Conservation (phyloP, 2,797 vertebrate species). For the Muraenolepis orangiensis region DNA sequence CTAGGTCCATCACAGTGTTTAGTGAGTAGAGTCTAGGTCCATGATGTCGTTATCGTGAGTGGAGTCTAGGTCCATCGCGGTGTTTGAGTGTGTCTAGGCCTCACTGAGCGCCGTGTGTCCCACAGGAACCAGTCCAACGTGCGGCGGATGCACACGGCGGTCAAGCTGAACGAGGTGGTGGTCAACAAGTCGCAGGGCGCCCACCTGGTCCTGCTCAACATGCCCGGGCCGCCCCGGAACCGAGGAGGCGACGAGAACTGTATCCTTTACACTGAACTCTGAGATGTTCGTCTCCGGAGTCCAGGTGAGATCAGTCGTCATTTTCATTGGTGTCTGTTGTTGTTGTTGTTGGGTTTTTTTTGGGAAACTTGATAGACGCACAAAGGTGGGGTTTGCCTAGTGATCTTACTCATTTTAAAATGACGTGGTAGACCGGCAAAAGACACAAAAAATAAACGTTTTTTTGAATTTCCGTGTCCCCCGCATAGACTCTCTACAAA, state of each 20-base stretch:
- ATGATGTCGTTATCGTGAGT: background rate
- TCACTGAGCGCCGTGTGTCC: background rate
- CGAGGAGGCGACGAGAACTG: conserved; percentile 94
- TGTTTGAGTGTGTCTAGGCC: background rate
- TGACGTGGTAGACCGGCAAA: background rate
- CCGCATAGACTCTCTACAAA: no score
- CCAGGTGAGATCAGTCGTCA: no score
- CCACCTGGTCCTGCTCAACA: conserved; percentile 93
- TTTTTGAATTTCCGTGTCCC: no score
- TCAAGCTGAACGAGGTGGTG: conserved; percentile 84
- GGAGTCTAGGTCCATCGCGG: no score
- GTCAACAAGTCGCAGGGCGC: conserved; percentile 90
- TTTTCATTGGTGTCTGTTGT: no score
- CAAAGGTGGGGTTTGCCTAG: background rate
- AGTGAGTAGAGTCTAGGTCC: background rate
- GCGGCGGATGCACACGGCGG: conserved; percentile 85
- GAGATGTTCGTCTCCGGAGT: background rate
- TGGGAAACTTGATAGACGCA: no score
- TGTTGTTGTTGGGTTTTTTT: no score
- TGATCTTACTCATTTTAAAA: background rate
- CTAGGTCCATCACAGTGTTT: no score
- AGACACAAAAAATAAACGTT: no score
- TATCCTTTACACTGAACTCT: conserved; percentile 78
- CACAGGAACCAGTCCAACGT: conserved; percentile 91
- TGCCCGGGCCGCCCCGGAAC: conserved; percentile 92